Base-by-base conservation (phyloP, 2,888 invertebrate genomes). In the Metellina segmentata region DNA sequence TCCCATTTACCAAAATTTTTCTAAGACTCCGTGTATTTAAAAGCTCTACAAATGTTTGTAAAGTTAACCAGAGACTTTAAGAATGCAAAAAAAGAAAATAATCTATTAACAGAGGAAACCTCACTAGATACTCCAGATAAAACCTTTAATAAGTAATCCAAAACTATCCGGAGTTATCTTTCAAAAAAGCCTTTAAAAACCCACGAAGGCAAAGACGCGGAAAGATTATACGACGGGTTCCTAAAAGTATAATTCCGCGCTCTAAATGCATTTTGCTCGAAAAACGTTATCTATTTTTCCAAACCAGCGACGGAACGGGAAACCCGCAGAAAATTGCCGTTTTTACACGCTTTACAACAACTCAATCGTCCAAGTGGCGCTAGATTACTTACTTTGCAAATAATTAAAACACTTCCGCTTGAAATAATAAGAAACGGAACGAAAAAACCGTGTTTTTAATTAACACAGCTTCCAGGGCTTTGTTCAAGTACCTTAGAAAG, bases 361-460 rank as follows among this genome's bases (percentile, higher is more conserved):
- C 78, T 52, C 78, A 52, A n/a, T 34, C 16, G 75, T 52, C 48
- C 78, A n/a, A n/a, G n/a, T 11, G 48, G 13, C 75, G 52, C n/a
- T 52, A 78, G 78, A 52, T 75, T 75, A 19, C 78, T n/a, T 51
- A 19, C 52, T 52, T 78, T 78, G n/a, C 61, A 61, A 74, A 89
- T 89, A 89, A 89, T 89, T 89, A 89, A 89, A 82, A 89, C 81
- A 51, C 69, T 79, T 87, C 79, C 13, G 49, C 51, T 34, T 13
- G 11, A 61, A 81, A 49, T 13, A 70, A 77, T 20, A 72, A 83
- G 75, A 52, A 81, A 51, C n/a, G 34, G 81, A 52, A 51, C 34
- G 52, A 72, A 87, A 81, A 79, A 81, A 52, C 19, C 72, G 51
- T 53, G 79, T 81, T 87, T 81, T 87, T 87, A 87, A 87, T 87